A percentile compares a stretch with the other conserved stretches of the same genome.
These are phyloP conservation scores for human (Homo sapiens) DNA, from an alignment of 2,113 vertebrate genomes.

Conservation along the genomic window DNA sequence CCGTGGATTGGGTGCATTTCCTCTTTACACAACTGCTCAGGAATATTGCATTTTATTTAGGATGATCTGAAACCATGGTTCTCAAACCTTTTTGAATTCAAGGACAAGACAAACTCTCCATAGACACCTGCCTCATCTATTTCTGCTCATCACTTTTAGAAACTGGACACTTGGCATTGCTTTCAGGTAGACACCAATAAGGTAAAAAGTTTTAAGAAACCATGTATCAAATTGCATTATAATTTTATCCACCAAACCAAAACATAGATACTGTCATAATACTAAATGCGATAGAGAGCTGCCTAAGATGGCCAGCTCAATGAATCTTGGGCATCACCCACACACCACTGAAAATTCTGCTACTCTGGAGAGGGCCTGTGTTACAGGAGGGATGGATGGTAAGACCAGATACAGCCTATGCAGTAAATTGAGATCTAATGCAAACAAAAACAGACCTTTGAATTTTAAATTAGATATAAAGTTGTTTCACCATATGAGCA, in stretches of 20 bases:
- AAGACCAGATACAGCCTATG: background rate
- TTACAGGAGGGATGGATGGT: background rate
- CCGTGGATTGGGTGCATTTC: background rate
- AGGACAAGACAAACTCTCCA: background rate
- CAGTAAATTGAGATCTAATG: background rate
- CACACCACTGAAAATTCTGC: background rate
- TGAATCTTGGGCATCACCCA: background rate
- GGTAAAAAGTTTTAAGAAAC: background rate
- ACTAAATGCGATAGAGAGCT: background rate
- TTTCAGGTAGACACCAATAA: background rate
- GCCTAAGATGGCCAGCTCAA: background rate
- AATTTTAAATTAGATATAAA: background rate
- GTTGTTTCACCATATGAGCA: background rate
- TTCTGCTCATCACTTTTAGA: background rate
- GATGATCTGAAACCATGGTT: background rate
- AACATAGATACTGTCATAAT: background rate
- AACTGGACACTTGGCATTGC: background rate
- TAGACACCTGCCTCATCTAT: background rate
- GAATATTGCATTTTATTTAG: background rate
- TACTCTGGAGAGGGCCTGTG: background rate
- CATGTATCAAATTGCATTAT: background rate
- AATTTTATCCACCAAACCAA: background rate
- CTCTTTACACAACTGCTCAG: background rate
- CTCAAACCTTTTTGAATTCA: background rate
- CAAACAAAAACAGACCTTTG: background rate